Evolutionary conservation across 2,888 invertebrate genomes (phyloP), one percentile per base, ranked within the genome.

Genomic region (Elmis aenea): DNA sequence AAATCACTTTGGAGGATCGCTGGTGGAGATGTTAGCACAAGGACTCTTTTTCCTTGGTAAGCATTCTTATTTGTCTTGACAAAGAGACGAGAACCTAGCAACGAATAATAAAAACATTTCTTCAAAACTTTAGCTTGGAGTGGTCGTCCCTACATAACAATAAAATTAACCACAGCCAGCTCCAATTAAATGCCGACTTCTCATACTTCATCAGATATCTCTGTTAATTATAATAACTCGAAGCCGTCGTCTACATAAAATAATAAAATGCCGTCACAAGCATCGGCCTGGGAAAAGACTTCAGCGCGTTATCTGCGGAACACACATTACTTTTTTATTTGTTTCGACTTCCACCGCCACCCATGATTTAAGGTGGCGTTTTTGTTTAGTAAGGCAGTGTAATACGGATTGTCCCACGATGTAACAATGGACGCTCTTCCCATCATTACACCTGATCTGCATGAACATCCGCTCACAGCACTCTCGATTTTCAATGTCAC

Each of bases 371-470:
- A 60, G 59, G 56, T 60, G 57, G 55, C 57, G 60, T 63, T 66
- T 65, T 64, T 62, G 60, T 63, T 62, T 54, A 64, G 60, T 67
- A 67, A 66, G 65, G 59, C 66, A 66, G 65, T 66, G 64, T 65
- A 65, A 64, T 65, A 61, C 58, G 59, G 53, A 58, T 57, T 62
- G 64, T 66, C 65, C 62, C 66, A 66, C 67, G 66, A 52, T 39
- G 46, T 48, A 64, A 66, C 65, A 66, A 66, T 66, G 50, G 61
- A 42, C 39, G 48, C 46, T 61, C 60, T 68, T 68, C 67, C 66
- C 67, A 68, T 68, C 67, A 66, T 68, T 68, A 68, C 66, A 62
- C 64, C 59, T 63, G 66, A 67, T 66, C 67, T 67, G 66, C 67
- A 67, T 67, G 66, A 58, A 66, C 65, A 66, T 64, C 64, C 64